Conservation (phyloP, 1,140 invertebrate genomes). For the Procambarus virginalis region DNA sequence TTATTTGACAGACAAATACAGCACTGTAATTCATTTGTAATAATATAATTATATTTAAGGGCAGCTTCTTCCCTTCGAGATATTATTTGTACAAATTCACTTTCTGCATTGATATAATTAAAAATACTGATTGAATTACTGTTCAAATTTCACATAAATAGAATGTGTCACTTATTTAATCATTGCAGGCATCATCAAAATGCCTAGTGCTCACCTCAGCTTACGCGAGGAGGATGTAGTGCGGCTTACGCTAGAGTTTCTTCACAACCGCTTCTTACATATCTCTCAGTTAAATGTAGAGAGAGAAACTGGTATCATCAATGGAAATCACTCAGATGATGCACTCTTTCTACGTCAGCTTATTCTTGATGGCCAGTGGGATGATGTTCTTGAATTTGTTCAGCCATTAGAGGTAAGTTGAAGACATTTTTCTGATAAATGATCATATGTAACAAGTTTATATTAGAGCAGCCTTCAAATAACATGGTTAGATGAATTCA, state of each 20-base stretch:
- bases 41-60: no score
- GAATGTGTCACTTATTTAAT: no score
- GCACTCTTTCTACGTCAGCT: slow-evolving; percentile 92
- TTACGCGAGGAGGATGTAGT: slow-evolving; percentile 94
- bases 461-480: no score
- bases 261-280: slow-evolving; percentile 90
- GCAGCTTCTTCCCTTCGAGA: no score
- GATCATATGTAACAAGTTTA: no score
- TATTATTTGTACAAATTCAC: no score
- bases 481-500: no score
- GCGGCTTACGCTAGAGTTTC: slow-evolving; percentile 91
- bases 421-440: neutral
- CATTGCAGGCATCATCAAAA: slow-evolving; percentile 42
- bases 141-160: no score
- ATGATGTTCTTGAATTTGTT: slow-evolving; percentile 96
- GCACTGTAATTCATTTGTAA: no score
- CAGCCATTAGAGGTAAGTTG: slow-evolving; percentile 85
- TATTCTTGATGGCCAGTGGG: slow-evolving; percentile 98
- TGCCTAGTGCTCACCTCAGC: slow-evolving; percentile 85
- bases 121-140: no score
- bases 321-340: slow-evolving; percentile 91
- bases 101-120: no score
- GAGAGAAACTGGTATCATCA: slow-evolving; percentile 95
- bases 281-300: slow-evolving; percentile 94
- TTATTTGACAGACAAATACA: no score